Evolutionary conservation across 2,888 invertebrate species (phyloP), one percentile per base, ranked within the genome.

Genomic region (Eupithecia vulgata): DNA sequence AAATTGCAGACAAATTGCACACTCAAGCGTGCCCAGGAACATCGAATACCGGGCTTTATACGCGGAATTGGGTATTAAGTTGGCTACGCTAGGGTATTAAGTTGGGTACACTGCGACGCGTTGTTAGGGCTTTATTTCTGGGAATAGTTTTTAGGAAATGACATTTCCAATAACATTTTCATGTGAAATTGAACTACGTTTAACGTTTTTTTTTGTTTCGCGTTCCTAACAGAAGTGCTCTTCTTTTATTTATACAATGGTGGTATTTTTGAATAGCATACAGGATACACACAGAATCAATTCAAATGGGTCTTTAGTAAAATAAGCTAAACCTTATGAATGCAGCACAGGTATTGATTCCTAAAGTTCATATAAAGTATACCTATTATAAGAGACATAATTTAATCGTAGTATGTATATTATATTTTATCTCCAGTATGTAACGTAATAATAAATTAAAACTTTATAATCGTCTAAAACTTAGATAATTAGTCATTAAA

Each of bases 1-100:
- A 65, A 68, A 57, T 71, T 68, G 68, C 64, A 68, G 17, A 67
- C 15, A 52, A 59, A 67, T 30, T 68, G 68, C 72, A 68, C 71
- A 48, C 64, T 57, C 62, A 21, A 66, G 62, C 67, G 62, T 52
- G 30, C 30, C 13, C 30, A 17, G 17, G 57, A 57, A 21, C 21
- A 25, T 57, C 57, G 25, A 12, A 57, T 57, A 57, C 8, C 10
- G 52, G 48, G 25, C 57, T 57, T 57, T 57, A 6, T 45, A 57
- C 25, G n/a, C 25, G 57, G 57, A 57, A 57, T 57, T 57, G 57
- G 57, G 57, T 57, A 57, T 57, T 57, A 57, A 57, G 57, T 57
- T 57, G 45, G 17, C n/a, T 45, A 45, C n/a, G 1, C 45, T 45
- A n/a, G 1, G n/a, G 45, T 45, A 45, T 45, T 45, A 17, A n/a